Evolutionary conservation across 2,888 invertebrate species (phyloP).

Genomic region (Hemicrepidius hirtus): DNA sequence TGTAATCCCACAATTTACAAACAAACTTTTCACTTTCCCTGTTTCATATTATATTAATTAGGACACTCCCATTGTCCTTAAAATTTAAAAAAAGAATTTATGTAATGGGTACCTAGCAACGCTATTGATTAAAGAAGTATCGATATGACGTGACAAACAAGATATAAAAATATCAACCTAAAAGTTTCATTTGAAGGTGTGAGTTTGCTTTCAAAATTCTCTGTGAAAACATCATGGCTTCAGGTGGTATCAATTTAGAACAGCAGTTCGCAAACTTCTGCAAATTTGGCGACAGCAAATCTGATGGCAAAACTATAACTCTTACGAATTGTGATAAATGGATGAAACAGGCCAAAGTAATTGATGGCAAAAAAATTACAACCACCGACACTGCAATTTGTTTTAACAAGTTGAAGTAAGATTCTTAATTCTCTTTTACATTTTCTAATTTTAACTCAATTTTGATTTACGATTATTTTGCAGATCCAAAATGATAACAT

Average conservation of each 20-base stretch:
- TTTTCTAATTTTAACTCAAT: too few species aligned
- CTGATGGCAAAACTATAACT: conserved; percentile 89
- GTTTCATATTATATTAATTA: too few species aligned
- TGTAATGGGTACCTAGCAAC: not conserved
- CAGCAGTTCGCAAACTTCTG: conserved; percentile 87
- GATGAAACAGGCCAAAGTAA: conserved; percentile 92
- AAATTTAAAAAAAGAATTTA: too few species aligned
- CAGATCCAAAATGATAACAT: conserved; percentile 64
- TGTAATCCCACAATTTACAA: too few species aligned
- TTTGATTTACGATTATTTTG: not conserved
- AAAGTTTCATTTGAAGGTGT: not conserved
- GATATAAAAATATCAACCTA: not conserved
- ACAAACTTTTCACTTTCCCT: too few species aligned
- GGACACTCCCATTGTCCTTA: too few species aligned
- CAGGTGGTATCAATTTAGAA: conserved; percentile 70
- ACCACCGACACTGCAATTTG: conserved; percentile 93
- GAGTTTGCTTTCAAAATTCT: not conserved
- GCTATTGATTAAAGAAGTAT: not conserved
- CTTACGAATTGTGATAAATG: conserved; percentile 95
- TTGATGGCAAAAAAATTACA: conserved; percentile 84
- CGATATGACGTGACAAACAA: not conserved
- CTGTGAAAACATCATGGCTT: conserved; percentile 10
- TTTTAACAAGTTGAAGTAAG: conserved; percentile 90
- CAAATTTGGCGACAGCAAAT: conserved; percentile 90
- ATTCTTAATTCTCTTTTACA: not conserved